Evolutionary conservation across 2,113 vertebrate genomes (phyloP).

Genomic region (Phaetusa simplex): DNA sequence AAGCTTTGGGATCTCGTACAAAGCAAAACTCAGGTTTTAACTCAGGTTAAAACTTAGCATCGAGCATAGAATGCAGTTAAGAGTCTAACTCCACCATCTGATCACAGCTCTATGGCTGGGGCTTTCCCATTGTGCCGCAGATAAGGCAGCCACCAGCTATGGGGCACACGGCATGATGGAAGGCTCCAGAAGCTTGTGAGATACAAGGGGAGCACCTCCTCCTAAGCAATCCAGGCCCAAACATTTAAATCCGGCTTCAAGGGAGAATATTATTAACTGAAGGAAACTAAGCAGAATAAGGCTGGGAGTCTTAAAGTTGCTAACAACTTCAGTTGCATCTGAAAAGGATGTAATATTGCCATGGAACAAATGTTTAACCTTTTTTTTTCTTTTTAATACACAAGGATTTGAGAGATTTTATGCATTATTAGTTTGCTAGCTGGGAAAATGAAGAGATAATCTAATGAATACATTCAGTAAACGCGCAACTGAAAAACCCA

Average conservation of each 20-base stretch:
- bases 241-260: not conserved
- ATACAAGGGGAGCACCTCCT: not conserved
- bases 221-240: not conserved
- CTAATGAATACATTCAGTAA: not conserved
- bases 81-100: not conserved
- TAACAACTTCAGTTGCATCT: not conserved
- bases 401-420: conserved; percentile 26
- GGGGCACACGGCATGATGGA: rapidly evolving
- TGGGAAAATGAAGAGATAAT: conserved; percentile 42
- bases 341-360: not conserved
- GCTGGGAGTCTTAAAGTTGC: not conserved
- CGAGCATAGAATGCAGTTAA: not conserved
- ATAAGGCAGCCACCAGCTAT: not conserved
- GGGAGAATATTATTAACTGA: not conserved
- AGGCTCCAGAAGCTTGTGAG: not conserved
- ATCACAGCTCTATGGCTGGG: rapidly evolving
- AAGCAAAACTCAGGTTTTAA: not conserved
- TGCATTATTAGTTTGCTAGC: conserved; percentile 25
- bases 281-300: not conserved
- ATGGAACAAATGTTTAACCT: not conserved
- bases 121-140: rapidly evolving
- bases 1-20: not conserved
- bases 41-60: not conserved
- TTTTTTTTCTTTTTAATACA: not conserved
- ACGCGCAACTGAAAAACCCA: not conserved